Conservation (phyloP, 2,113 vertebrate genomes). For the Pogonocichla stellata region DNA sequence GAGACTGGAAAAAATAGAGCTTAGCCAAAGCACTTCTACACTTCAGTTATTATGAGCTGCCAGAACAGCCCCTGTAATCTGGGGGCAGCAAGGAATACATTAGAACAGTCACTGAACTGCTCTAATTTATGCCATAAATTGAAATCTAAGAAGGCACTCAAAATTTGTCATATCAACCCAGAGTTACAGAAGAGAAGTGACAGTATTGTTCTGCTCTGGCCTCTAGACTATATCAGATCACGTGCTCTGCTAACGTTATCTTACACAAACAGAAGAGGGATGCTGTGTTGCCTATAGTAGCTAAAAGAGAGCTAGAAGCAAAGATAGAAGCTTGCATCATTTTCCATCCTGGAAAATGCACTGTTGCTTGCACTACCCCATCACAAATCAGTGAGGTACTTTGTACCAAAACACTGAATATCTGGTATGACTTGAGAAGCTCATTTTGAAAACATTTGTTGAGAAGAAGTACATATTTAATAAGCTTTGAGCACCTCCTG, state of each 20-base stretch:
- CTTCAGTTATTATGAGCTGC: background rate
- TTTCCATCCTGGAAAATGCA: background rate
- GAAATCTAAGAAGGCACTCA: background rate
- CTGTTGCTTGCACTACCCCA: background rate
- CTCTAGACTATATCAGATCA: background rate
- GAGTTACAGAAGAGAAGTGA: background rate
- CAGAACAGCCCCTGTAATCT: background rate
- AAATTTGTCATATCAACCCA: background rate
- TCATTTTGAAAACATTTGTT: background rate
- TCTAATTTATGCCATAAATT: slow-evolving; percentile 35
- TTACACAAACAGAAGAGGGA: background rate
- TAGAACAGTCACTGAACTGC: background rate
- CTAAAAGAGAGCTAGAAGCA: background rate
- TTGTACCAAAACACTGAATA: background rate
- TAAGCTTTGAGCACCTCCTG: background rate
- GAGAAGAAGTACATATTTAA: background rate
- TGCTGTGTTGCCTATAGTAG: background rate
- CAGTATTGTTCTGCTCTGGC: slow-evolving; percentile 3
- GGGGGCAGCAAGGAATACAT: background rate
- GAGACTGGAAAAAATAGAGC: background rate
- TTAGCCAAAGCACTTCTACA: background rate
- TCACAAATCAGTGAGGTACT: background rate
- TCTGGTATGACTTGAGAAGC: background rate
- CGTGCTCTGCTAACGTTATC: background rate
- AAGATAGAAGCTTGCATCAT: background rate